Evolutionary conservation across 2,888 invertebrate species (phyloP).

Genomic region (Myopa testacea): DNA sequence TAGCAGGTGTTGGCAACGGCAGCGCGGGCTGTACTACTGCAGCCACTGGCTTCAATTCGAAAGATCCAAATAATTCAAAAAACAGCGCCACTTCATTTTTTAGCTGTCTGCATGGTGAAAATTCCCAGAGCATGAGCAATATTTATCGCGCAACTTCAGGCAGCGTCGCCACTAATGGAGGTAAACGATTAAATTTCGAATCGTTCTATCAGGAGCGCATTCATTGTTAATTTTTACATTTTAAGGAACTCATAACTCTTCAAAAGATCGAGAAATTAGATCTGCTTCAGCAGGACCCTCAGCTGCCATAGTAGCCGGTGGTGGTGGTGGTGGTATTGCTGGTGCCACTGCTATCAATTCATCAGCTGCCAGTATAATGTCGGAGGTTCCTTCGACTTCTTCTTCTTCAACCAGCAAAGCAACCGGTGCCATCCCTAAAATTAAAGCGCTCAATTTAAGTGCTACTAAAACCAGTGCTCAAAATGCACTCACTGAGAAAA

Average conservation of each 20-base stretch:
- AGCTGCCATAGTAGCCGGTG: constrained; percentile 42
- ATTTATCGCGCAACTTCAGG: constrained; percentile 61
- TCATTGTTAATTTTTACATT: not conserved
- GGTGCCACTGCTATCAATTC: not conserved
- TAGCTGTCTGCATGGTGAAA: constrained; percentile 68
- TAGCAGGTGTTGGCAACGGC: not conserved
- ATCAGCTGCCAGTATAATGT: constrained; percentile 42
- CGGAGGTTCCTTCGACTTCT: constrained; percentile 37
- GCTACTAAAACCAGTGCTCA: constrained; percentile 50
- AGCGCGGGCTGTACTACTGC: constrained; percentile 32
- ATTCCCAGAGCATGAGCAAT: constrained; percentile 68
- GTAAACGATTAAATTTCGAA: not conserved
- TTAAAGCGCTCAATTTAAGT: constrained; percentile 53
- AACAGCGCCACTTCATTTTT: constrained; percentile 67
- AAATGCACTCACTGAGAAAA: constrained; percentile 42
- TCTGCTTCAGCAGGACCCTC: constrained; percentile 59
- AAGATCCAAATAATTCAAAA: constrained; percentile 59
- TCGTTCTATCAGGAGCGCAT: not conserved
- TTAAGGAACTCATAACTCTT: constrained; percentile 43
- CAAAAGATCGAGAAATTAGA: constrained; percentile 60
- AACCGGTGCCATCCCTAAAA: constrained; percentile 64
- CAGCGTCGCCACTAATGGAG: constrained; percentile 33
- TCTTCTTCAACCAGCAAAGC: constrained; percentile 48
- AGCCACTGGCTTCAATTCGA: constrained; percentile 42
- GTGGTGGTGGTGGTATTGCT: constrained; percentile 21